Percentiles rank a stretch among this genome's conserved stretches.
Conservation (phyloP, 2,888 invertebrate species). For the Epiblema foenella region DNA sequence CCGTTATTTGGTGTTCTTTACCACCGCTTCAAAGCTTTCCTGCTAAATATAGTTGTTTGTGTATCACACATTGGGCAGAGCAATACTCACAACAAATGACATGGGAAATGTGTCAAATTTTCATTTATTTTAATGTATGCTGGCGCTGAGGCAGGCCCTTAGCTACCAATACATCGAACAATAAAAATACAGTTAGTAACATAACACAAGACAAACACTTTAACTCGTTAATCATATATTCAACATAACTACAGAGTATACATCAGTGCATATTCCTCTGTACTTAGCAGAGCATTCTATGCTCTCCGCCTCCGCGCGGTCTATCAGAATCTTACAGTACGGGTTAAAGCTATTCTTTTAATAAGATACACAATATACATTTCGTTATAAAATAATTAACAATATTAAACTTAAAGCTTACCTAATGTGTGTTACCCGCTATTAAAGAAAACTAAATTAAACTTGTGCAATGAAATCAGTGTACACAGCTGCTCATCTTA, state of each 20-base stretch:
- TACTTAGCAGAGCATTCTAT: too few relatives aligned
- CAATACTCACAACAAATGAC: neutral
- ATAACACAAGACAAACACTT: too few relatives aligned
- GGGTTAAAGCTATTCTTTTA: too few relatives aligned
- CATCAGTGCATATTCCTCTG: too few relatives aligned
- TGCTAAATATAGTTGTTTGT: slow-evolving; percentile 48
- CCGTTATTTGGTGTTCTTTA: slow-evolving; percentile 57
- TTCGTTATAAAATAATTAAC: too few relatives aligned
- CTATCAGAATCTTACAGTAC: too few relatives aligned
- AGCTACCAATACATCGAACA: neutral
- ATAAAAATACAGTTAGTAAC: too few relatives aligned
- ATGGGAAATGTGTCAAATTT: neutral
- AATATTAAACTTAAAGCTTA: neutral
- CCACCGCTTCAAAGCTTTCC: slow-evolving; percentile 66
- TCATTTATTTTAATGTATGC: neutral
- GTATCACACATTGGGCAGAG: slow-evolving; percentile 16
- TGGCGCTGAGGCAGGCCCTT: neutral
- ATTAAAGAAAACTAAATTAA: slow-evolving; percentile 25
- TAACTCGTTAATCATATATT: too few relatives aligned
- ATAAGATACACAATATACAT: too few relatives aligned
- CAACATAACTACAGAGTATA: too few relatives aligned
- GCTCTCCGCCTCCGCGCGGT: too few relatives aligned
- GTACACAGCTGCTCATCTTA: slow-evolving; percentile 56
- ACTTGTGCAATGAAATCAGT: slow-evolving; percentile 45
- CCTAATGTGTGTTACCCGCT: slow-evolving; percentile 28